Conservation (phyloP, 2,113 vertebrate species). For the Glaucidium brasilianum region DNA sequence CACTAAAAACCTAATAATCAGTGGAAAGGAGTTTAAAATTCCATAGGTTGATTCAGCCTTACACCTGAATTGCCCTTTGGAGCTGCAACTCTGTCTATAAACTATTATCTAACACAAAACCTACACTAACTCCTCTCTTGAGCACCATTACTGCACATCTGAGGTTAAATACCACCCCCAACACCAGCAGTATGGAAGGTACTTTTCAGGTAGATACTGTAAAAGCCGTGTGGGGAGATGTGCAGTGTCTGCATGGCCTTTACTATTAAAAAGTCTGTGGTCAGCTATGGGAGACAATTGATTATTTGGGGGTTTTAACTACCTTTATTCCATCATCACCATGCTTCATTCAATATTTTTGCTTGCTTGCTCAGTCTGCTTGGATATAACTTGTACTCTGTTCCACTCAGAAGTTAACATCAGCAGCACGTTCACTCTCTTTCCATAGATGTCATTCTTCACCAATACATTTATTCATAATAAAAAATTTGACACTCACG, state of each 20-base stretch:
- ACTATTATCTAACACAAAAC: background rate
- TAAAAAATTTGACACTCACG: background rate
- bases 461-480: conserved; percentile 37
- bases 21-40: background rate
- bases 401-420: background rate
- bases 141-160: background rate
- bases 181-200: background rate
- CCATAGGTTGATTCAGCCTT: background rate
- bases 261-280: background rate
- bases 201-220: background rate
- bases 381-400: background rate
- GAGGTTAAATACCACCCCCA: background rate
- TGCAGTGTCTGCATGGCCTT: background rate
- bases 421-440: background rate
- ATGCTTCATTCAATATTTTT: background rate
- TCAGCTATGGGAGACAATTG: background rate
- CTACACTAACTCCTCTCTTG: background rate
- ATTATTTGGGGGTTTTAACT: background rate
- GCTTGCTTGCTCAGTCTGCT: background rate
- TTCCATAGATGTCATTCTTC: background rate
- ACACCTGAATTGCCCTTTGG: background rate
- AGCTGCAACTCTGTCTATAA: background rate
- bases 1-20: background rate
- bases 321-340: background rate
- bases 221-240: background rate